Evolutionary conservation across 1,140 invertebrate genomes (phyloP).

Genomic region (Pseudachorutes palmiensis): DNA sequence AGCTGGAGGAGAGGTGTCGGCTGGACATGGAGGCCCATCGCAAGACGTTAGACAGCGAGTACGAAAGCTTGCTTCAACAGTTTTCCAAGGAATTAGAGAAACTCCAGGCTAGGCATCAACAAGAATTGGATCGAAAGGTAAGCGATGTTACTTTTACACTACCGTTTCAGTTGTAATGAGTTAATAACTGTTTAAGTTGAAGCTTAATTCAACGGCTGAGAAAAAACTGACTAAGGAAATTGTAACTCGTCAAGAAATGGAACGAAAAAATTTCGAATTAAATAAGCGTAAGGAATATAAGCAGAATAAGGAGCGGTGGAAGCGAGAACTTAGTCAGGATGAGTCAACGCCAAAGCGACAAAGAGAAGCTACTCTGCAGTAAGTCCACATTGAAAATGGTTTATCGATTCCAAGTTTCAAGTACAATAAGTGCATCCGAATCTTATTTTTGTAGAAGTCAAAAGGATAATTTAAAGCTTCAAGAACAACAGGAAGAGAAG

Average conservation of each 20-base stretch:
- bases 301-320: constrained; percentile 92
- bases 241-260: constrained; percentile 74
- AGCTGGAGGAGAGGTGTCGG: constrained; percentile 87
- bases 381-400: constrained; percentile 42
- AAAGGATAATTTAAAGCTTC: constrained; percentile 83
- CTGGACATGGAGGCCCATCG: constrained; percentile 93
- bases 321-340: constrained; percentile 82
- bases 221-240: constrained; percentile 93
- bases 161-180: no score
- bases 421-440: no score
- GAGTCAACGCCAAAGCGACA: constrained; percentile 86
- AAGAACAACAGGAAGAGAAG: constrained; percentile 83
- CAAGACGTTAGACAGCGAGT: constrained; percentile 64
- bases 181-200: constrained; percentile 51
- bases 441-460: no score
- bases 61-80: constrained; percentile 33
- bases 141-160: constrained; percentile 7
- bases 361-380: constrained; percentile 79
- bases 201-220: constrained; percentile 78
- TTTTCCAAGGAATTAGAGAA: constrained; percentile 84
- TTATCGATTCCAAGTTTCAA: no score
- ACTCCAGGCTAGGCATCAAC: constrained; percentile 73
- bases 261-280: constrained; percentile 76
- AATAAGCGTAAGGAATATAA: constrained; percentile 98
- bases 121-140: constrained; percentile 77